phyloP scores from a whole-genome alignment of 1,140 invertebrate genomes.

The Conus ventricosus region DNA sequence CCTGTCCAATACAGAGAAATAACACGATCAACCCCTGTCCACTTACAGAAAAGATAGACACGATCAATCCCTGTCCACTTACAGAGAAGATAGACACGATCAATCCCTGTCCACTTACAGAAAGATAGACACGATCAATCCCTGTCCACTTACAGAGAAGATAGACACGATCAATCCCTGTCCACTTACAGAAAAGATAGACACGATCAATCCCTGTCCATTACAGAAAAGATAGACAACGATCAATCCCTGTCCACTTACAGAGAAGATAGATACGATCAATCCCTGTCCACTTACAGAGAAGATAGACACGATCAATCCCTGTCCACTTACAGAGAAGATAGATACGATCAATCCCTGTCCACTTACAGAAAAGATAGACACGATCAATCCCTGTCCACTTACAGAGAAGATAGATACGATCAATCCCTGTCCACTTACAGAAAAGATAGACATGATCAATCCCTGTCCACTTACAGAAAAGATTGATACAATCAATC shows the following conservation, averaged over 20 bases:
- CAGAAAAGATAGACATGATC: slow-evolving; percentile 36
- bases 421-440: slow-evolving; percentile 44
- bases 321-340: slow-evolving; percentile 58
- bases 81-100: slow-evolving; percentile 47
- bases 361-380: slow-evolving; percentile 58
- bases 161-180: background rate
- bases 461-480: slow-evolving; percentile 53
- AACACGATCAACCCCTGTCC: too few relatives aligned
- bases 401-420: slow-evolving; percentile 56
- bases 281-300: slow-evolving; percentile 53
- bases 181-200: slow-evolving; percentile 58
- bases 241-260: slow-evolving; percentile 44
- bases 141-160: slow-evolving; percentile 58
- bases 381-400: background rate
- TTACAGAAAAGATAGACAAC: slow-evolving; percentile 54
- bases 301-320: background rate
- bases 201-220: background rate
- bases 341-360: background rate
- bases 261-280: slow-evolving; percentile 38
- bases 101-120: slow-evolving; percentile 52
- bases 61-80: slow-evolving; percentile 35
- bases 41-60: slow-evolving; percentile 58
- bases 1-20: slow-evolving; percentile 6
- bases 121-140: background rate
- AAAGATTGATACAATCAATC: background rate